phyloP scores from a whole-genome alignment of 2,113 vertebrate genomes.

The Dromaius novaehollandiae region DNA sequence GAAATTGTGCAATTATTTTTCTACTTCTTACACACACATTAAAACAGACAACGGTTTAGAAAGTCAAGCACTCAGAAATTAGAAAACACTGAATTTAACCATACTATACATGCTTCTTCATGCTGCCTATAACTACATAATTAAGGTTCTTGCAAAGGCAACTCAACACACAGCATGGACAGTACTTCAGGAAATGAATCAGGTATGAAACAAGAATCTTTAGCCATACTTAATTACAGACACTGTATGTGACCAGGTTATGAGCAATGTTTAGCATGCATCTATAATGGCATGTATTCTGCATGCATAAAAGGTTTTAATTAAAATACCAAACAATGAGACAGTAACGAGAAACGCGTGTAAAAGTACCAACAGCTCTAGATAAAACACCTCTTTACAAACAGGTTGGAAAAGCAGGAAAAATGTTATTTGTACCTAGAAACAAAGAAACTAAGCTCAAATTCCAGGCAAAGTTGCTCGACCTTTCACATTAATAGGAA shows the following conservation, averaged over 20 bases:
- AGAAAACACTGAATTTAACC: neutral
- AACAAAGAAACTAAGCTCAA: neutral
- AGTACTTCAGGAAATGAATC: constrained; percentile 27
- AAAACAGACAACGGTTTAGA: neutral
- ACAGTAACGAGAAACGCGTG: neutral
- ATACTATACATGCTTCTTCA: neutral
- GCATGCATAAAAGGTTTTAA: neutral
- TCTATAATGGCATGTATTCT: neutral
- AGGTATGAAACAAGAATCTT: neutral
- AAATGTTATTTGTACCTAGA: neutral
- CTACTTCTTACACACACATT: neutral
- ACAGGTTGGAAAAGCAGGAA: neutral
- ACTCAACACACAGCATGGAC: fast-evolving
- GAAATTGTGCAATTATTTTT: neutral
- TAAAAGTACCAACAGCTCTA: neutral
- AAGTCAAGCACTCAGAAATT: neutral
- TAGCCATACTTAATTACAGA: neutral
- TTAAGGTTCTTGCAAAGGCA: neutral
- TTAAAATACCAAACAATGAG: neutral
- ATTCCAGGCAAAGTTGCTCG: neutral
- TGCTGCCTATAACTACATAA: neutral
- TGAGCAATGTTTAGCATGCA: neutral
- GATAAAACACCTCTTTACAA: neutral
- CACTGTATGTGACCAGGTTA: neutral
- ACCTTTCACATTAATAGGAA: neutral